Evolutionary conservation across 2,113 vertebrate species (phyloP), one percentile per base, ranked within the genome.

Genomic region (Talpa occidentalis): DNA sequence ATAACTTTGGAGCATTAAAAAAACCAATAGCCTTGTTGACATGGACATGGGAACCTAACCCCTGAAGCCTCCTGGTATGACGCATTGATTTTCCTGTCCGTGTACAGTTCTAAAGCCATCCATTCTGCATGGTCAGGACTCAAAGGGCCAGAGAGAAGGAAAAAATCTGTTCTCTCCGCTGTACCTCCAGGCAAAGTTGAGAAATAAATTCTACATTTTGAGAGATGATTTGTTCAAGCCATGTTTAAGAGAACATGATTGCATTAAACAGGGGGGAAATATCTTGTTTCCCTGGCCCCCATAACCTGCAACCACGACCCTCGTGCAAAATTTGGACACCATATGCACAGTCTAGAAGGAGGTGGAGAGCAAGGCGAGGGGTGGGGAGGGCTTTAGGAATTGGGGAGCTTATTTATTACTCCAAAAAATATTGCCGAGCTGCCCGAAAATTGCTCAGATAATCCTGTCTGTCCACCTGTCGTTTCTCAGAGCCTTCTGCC

Each of bases 11-110:
- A 99, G 99, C 99, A 99, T 99, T 99, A 99, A 99, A 99, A 99
- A 99, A 99, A 99, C 99, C 99, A 99, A 99, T 99, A 99, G 99
- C 99, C 99, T 99, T 99, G 99, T 99, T 99, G 99, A 99, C 99
- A 99, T 99, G 99, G 99, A 99, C 99, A 99, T 98, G 99, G 98
- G 99, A 99, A 98, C 98, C 99, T 99, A 99, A 99, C 99, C 99
- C 99, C 99, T 99, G 99, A 99, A 99, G 99, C 99, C 99, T 99
- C 99, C 99, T 99, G 99, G 99, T 99, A 99, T 99, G 99, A 99
- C 98, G 98, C 99, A 99, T 99, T 99, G 99, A 99, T 99, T 99
- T 99, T 99, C 99, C 99, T 99, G 99, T 99, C 99, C 98, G 98
- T 98, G 98, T 97, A 98, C 98, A 97, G 98, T 98, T 98, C 99